phyloP scores from a whole-genome alignment of 2,113 vertebrate species.

The Gorsachius goisagi region DNA sequence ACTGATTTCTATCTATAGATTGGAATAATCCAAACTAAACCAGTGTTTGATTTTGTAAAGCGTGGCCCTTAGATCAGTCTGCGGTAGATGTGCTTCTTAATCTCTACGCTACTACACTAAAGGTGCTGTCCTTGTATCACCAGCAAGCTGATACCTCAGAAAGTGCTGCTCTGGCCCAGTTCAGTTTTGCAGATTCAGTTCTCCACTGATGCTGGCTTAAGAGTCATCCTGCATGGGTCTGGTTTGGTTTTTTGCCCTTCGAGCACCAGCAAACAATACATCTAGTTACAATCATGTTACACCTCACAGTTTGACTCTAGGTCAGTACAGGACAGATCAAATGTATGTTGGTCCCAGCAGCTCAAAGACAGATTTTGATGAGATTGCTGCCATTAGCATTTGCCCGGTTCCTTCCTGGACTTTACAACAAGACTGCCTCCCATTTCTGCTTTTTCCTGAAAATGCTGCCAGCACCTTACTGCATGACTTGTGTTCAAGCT shows the following conservation, averaged over 20 bases:
- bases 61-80: background rate
- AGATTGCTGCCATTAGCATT: background rate
- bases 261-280: background rate
- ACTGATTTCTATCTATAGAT: background rate
- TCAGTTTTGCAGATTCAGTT: background rate
- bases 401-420: slow-evolving; percentile 25
- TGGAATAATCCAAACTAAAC: background rate
- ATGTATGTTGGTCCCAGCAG: background rate
- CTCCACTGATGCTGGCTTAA: background rate
- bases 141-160: background rate
- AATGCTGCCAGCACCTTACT: slow-evolving; percentile 23
- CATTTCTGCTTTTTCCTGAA: slow-evolving; percentile 45
- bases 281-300: background rate
- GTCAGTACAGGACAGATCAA: background rate
- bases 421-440: background rate
- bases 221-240: background rate
- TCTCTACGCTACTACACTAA: background rate
- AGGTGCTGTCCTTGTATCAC: background rate
- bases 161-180: background rate
- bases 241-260: background rate
- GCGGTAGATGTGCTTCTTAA: background rate
- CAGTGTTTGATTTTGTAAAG: background rate
- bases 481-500: background rate
- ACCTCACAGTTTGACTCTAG: background rate
- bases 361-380: background rate